Evolutionary conservation across 1,140 invertebrate species (phyloP), one percentile per base, ranked within the genome.

Genomic region (Gyrodactylus bullatarudis): DNA sequence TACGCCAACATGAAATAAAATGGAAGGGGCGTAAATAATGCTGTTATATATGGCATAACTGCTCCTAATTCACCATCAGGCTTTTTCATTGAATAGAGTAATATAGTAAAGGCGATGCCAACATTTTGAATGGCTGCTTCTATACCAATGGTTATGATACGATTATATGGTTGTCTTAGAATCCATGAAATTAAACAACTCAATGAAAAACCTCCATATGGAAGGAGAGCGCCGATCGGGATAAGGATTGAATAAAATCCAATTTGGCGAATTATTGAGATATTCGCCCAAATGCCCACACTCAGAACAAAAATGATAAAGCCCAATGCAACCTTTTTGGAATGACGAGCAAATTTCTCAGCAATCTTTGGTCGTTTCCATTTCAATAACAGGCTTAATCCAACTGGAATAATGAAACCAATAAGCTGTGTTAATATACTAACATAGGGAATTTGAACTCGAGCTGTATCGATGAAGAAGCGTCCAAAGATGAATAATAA

Each of bases 41-140:
- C 73, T 34, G 78, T 76, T 1, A 77, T 75, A 16, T 79, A 73
- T 0, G 78, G 75, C 0, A 78, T 75, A 20, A 80, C 76, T 21
- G 77, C 75, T n/a, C 78, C 76, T 21, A 79, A 34, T 26, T 79
- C 78, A 1, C 78, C 78, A 25, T 78, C 76, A 0, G 80, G 80
- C 25, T 76, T 77, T 0, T 76, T 76, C 24, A 81, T 72, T 0
- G 78, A 78, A 8, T 78, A 71, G 72, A 77, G 76, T n/a, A 92
- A 81, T 73, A 94, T 80, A 78, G 91, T 87, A 76, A 93, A 90
- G 0, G 89, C 84, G 75, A 93, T 88, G 22, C 90, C 91, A 0
- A 90, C 92, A 81, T 95, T 94, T 81, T 94, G 91, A 73, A 94
- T 86, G 68, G 91, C 91, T 20, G 89, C 91, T 82, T 95, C 91